A percentile compares a stretch with the other conserved stretches of the same genome.
phyloP scores from a whole-genome alignment of 2,797 vertebrate genomes.

The Aotus griseimembra region DNA sequence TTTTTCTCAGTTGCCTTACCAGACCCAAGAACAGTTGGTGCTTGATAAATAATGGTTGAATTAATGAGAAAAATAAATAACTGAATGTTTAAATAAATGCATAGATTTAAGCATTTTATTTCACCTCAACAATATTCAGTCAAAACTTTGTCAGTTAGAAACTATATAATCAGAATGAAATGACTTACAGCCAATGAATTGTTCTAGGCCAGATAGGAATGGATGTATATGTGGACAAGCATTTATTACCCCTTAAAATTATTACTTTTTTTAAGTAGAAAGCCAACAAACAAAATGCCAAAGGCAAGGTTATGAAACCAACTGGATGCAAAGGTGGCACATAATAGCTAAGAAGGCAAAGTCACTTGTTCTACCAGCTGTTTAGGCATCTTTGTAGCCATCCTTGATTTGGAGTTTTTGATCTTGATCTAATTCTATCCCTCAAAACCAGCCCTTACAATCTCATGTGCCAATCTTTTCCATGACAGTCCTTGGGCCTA shows the following conservation, averaged over 20 bases:
- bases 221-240: not conserved
- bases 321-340: not conserved
- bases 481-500: not conserved
- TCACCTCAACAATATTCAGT: not conserved
- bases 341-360: not conserved
- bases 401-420: not conserved
- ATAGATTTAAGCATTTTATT: not conserved
- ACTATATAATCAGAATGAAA: not conserved
- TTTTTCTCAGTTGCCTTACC: not conserved
- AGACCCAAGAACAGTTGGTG: not conserved
- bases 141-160: not conserved
- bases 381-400: not conserved
- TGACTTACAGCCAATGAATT: not conserved
- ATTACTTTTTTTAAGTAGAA: not conserved
- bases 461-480: not conserved
- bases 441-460: not conserved
- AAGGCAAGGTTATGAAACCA: not conserved
- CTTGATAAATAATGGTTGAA: not conserved
- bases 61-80: constrained; percentile 21
- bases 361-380: not conserved
- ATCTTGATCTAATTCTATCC: not conserved
- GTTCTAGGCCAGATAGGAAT: not conserved
- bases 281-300: too few species aligned
- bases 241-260: not conserved
- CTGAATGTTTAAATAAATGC: not conserved